Base-by-base conservation (phyloP, 2,797 vertebrate genomes). In the Microtus obscurus region DNA sequence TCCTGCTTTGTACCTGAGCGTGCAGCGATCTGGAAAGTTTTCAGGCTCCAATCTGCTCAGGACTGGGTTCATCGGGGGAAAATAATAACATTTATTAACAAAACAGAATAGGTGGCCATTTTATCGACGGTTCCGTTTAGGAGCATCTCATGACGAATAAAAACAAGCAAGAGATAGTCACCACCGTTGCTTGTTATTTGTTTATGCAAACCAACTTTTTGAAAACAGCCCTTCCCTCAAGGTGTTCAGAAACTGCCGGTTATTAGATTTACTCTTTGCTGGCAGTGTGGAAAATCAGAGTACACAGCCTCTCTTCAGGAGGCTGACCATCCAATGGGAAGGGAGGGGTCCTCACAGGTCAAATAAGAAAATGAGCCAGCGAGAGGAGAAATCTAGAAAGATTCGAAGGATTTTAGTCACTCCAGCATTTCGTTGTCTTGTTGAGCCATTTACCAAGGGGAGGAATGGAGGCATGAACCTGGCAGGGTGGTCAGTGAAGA, bases 11-110 rank as follows among this genome's bases (percentile, higher is more conserved):
- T 73, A 59, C n/a, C 69, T 77, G 74, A 85, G 31, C 31, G 89
- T 96, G 85, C n/a, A 34, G 59, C 29, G 31, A 61, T 73, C 82
- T 83, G 77, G 82, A 79, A 51, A 88, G 17, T 90, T 16, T 85
- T 89, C 73, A 71, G 69, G 37, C 23, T n/a, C 53, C 8, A 6
- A 1, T 21, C 31, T 77, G 61, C 89, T 77, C 45, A 71, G 82
- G 37, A 53, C 51, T 48, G 43, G 25, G 16, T 83, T 73, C 13
- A 0, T 12, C 73, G 61, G 25, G 21, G 10, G 13, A 3, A 29
- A 23, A n/a, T 37, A 59, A 73, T 73, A 63, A 51, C n/a, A 12
- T 25, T 77, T 82, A 59, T 77, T 77, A 87, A 45, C 59, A 25
- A 1, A 37, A 37, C 77, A 61, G 27, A 82, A 40, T 77, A 88